phyloP scores from a whole-genome alignment of 2,888 invertebrate species.

The Drosophila anomalata region DNA sequence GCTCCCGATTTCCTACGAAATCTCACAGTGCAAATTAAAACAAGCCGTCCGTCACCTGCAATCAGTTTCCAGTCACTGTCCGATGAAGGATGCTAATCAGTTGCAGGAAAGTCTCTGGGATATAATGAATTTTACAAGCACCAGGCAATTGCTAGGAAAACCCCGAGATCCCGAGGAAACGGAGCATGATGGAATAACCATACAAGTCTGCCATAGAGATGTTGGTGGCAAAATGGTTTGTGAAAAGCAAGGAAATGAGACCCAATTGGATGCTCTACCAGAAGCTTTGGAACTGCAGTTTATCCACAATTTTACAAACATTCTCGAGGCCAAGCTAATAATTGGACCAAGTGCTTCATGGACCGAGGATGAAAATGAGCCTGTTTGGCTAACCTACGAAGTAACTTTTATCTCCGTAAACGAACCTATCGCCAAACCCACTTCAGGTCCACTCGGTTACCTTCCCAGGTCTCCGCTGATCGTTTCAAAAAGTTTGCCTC shows the following conservation, averaged over 20 bases:
- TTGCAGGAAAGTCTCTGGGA: constrained; percentile 50
- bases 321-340: constrained; percentile 45
- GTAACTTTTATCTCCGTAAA: constrained; percentile 56
- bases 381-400: constrained; percentile 68
- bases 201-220: constrained; percentile 51
- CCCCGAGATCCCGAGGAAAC: constrained; percentile 57
- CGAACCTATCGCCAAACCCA: constrained; percentile 24
- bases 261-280: constrained; percentile 37
- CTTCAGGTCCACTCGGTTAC: constrained; percentile 82
- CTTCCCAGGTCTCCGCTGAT: constrained; percentile 74
- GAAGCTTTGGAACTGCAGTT: constrained; percentile 53
- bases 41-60: constrained; percentile 77
- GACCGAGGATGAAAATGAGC: constrained; percentile 31
- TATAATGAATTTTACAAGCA: constrained; percentile 54
- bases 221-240: constrained; percentile 21
- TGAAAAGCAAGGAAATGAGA: constrained; percentile 43
- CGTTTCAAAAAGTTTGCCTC: constrained; percentile 56
- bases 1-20: constrained; percentile 74
- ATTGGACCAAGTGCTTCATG: constrained; percentile 20
- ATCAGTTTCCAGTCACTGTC: constrained; percentile 59
- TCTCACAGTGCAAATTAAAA: constrained; percentile 69
- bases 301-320: constrained; percentile 67
- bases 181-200: constrained; percentile 23
- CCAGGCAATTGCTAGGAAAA: constrained; percentile 52
- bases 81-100: constrained; percentile 45